A percentile compares a stretch with the other conserved stretches of the same genome.
Evolutionary conservation across 1,140 invertebrate species (phyloP).

Genomic region (Brachionus angularis): DNA sequence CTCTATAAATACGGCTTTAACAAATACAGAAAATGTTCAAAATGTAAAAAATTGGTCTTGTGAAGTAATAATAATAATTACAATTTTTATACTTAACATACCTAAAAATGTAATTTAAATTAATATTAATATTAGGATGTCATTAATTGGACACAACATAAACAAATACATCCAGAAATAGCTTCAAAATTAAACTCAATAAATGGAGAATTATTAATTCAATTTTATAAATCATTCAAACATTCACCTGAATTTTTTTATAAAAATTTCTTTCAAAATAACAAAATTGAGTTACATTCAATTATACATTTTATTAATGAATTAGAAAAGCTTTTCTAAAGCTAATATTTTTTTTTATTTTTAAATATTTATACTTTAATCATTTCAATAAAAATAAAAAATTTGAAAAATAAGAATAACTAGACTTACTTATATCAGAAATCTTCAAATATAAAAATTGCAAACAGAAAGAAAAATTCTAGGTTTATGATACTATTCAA

Average conservation of each 20-base stretch:
- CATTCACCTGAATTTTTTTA: conserved; percentile 17
- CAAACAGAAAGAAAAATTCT: too few species aligned
- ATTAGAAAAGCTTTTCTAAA: background rate
- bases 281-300: background rate
- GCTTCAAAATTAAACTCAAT: background rate
- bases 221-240: conserved; percentile 2
- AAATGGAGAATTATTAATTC: conserved; percentile 12
- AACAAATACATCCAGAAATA: background rate
- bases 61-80: background rate
- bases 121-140: conserved; percentile 5
- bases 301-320: conserved; percentile 1
- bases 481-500: too few species aligned
- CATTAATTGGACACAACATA: background rate
- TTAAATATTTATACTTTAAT: background rate
- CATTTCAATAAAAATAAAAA: too few species aligned
- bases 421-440: too few species aligned
- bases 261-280: background rate
- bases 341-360: background rate
- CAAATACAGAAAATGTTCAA: too few species aligned
- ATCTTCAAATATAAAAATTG: too few species aligned
- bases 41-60: too few species aligned
- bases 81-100: background rate
- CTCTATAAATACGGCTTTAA: background rate
- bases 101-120: background rate
- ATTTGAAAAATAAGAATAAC: too few species aligned